Evolutionary conservation across 2,888 invertebrate species (phyloP).

Genomic region (Hypselothyrea guttata): DNA sequence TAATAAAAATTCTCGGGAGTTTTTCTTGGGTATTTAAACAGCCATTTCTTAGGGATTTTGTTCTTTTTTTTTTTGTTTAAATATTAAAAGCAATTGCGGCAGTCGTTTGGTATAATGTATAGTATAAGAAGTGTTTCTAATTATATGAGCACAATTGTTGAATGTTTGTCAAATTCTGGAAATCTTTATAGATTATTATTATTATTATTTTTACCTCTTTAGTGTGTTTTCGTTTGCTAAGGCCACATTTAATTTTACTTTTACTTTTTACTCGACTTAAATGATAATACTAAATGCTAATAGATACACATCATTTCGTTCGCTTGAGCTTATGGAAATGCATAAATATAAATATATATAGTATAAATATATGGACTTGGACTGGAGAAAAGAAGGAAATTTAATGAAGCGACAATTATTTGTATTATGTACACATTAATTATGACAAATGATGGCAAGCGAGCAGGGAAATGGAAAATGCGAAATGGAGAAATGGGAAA

Average conservation of each 20-base stretch:
- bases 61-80: conserved; percentile 17
- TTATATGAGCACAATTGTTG: neutral
- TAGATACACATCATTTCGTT: conserved; percentile 30
- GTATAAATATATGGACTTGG: conserved; percentile 18
- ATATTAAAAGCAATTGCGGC: conserved; percentile 65
- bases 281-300: conserved; percentile 14
- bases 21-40: conserved; percentile 22
- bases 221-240: conserved; percentile 59
- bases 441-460: conserved; percentile 35
- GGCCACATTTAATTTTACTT: conserved; percentile 69
- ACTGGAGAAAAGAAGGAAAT: conserved; percentile 33
- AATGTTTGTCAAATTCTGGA: neutral
- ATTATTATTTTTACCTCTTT: conserved; percentile 23
- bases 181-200: conserved; percentile 1
- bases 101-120: no score
- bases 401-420: conserved; percentile 51
- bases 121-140: no score
- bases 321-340: conserved; percentile 28
- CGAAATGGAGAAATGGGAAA: neutral
- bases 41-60: conserved; percentile 30
- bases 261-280: conserved; percentile 1
- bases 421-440: conserved; percentile 52
- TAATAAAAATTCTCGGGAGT: no score
- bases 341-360: conserved; percentile 13
- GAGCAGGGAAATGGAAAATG: neutral